Conservation (phyloP, 2,888 invertebrate genomes). For the Coelopa pilipes region DNA sequence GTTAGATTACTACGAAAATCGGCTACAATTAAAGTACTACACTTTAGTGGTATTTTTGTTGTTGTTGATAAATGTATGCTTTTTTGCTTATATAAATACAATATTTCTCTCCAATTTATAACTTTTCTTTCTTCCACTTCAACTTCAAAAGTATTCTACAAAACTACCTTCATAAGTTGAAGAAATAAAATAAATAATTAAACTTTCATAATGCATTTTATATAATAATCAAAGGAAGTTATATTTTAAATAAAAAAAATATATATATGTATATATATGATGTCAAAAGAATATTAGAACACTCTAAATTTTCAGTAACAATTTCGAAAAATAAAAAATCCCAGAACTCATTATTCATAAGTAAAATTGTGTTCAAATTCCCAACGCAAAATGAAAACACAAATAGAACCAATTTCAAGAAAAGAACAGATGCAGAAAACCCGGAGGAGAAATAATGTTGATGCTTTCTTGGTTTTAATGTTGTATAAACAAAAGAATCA, state of each 20-base stretch:
- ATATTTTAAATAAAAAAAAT: conserved; percentile 25
- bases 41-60: background rate
- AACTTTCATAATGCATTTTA: conserved; percentile 19
- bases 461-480: conserved; percentile 8
- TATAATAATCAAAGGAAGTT: conserved; percentile 23
- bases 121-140: background rate
- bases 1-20: too few species aligned
- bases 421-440: background rate
- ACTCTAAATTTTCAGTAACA: conserved; percentile 6
- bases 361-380: conserved; percentile 24
- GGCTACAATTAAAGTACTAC: too few species aligned
- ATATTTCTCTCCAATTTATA: background rate
- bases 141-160: background rate
- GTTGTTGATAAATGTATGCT: background rate
- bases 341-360: conserved; percentile 1
- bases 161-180: background rate
- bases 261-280: conserved; percentile 1
- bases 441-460: background rate
- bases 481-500: conserved; percentile 35
- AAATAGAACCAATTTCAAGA: background rate
- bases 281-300: conserved; percentile 5
- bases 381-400: background rate
- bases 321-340: conserved; percentile 12
- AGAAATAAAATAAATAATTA: conserved; percentile 25
- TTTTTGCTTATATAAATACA: background rate